A percentile compares a stretch with the other conserved stretches of the same genome.
Evolutionary conservation across 1,140 invertebrate species (phyloP).

Genomic region (Danaus melanippus): DNA sequence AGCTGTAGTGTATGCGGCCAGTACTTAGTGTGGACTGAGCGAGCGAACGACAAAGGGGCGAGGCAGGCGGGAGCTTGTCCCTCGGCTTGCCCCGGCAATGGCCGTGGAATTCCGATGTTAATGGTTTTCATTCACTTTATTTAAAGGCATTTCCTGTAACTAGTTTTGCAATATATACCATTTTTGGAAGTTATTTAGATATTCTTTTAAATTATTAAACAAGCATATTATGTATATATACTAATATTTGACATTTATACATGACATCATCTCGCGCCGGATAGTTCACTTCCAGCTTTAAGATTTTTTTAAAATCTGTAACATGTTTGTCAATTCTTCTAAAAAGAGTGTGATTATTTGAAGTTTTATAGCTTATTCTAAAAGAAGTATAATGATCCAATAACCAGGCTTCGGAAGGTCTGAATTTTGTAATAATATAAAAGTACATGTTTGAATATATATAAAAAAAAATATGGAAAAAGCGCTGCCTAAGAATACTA

Average conservation of each 20-base stretch:
- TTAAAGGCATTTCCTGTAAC: not conserved
- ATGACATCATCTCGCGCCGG: conserved; percentile 21
- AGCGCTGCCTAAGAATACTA: too few species aligned
- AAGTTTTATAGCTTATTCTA: too few species aligned
- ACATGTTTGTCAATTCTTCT: conserved; percentile 6
- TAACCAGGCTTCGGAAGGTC: too few species aligned
- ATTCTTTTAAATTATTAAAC: too few species aligned
- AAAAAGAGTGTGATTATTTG: too few species aligned
- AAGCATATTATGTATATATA: too few species aligned
- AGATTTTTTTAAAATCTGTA: conserved; percentile 9
- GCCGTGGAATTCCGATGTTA: conserved; percentile 31
- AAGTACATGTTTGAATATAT: too few species aligned
- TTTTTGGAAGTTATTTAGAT: too few species aligned
- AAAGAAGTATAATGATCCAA: too few species aligned
- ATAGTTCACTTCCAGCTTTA: conserved; percentile 23
- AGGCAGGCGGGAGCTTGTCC: conserved; percentile 26
- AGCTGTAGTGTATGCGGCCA: conserved; percentile 46
- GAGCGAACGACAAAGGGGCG: conserved; percentile 24
- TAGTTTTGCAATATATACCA: not conserved
- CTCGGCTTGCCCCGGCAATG: conserved; percentile 25
- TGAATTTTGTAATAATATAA: too few species aligned
- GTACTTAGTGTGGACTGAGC: conserved; percentile 33
- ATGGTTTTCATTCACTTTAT: conserved; percentile 25
- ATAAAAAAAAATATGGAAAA: too few species aligned
- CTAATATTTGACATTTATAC: not conserved